A percentile compares a stretch with the other conserved stretches of the same genome.
Conservation (phyloP, 2,888 invertebrate species). For the Zhuqinia jingwanae region DNA sequence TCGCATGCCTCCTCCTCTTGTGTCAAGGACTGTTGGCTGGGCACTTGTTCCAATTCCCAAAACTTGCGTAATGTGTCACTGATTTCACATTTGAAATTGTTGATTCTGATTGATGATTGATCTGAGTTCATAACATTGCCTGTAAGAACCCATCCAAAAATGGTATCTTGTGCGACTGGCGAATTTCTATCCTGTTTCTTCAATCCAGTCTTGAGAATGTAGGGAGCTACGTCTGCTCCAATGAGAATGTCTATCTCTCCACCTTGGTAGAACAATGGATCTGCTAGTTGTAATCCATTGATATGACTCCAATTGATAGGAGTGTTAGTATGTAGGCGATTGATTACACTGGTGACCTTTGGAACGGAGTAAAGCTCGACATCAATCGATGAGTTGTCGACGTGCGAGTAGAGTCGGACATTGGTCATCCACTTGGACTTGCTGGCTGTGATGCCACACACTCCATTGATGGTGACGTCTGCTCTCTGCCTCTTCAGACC, state of each 20-base stretch:
- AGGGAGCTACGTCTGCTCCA: constrained; percentile 26
- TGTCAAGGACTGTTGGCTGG: background rate
- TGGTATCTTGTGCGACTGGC: constrained; percentile 37
- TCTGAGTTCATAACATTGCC: background rate
- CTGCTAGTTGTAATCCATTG: background rate
- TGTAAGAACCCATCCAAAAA: constrained; percentile 53
- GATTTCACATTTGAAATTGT: constrained; percentile 3
- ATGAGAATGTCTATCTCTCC: constrained; percentile 42
- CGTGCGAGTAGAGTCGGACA: background rate
- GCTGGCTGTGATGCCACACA: background rate
- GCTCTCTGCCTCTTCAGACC: background rate
- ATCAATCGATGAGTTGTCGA: background rate
- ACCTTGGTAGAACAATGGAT: background rate
- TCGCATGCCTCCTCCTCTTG: constrained; percentile 59
- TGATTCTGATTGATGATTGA: background rate
- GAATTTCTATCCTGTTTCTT: background rate
- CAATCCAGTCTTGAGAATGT: constrained; percentile 3
- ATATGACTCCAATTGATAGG: background rate
- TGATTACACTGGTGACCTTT: background rate
- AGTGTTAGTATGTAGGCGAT: background rate
- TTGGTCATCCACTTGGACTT: background rate
- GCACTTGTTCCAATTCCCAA: constrained; percentile 47
- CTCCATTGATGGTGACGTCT: background rate
- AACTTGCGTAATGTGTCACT: background rate
- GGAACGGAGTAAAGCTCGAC: background rate